Conservation (phyloP, 2,888 invertebrate species). For the Mactromeris polynyma region DNA sequence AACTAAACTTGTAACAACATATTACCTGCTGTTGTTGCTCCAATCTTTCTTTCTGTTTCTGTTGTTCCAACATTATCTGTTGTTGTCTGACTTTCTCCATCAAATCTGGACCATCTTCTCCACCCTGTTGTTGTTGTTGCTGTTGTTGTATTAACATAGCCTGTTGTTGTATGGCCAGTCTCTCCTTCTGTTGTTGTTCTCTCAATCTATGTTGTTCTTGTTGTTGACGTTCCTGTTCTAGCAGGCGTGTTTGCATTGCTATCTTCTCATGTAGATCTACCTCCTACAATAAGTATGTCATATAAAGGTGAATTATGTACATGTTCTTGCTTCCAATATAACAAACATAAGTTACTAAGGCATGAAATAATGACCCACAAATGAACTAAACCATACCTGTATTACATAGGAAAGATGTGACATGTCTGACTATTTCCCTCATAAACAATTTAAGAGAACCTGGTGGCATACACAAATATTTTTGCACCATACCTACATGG, state of each 20-base stretch:
- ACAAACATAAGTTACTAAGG: too few species aligned
- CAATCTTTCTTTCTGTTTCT: slow-evolving; percentile 73
- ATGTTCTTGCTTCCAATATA: too few species aligned
- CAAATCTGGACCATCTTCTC: slow-evolving; percentile 69
- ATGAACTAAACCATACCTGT: too few species aligned
- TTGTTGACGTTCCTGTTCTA: slow-evolving; percentile 72
- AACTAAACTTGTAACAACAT: not conserved
- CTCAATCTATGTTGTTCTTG: slow-evolving; percentile 55
- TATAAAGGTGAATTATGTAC: not conserved
- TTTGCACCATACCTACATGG: too few species aligned
- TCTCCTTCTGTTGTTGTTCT: slow-evolving; percentile 68
- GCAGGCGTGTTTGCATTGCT: slow-evolving; percentile 80
- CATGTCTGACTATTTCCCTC: too few species aligned
- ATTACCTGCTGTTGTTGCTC: slow-evolving; percentile 65
- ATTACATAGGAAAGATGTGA: too few species aligned
- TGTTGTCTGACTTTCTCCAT: slow-evolving; percentile 83
- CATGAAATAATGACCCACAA: too few species aligned
- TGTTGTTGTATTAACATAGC: slow-evolving; percentile 67
- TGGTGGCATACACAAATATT: too few species aligned
- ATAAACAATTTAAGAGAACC: too few species aligned
- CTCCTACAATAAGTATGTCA: slow-evolving; percentile 56
- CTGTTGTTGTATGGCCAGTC: slow-evolving; percentile 64
- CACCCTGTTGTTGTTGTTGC: slow-evolving; percentile 45
- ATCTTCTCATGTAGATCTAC: slow-evolving; percentile 79
- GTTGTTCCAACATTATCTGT: slow-evolving; percentile 81